Base-by-base conservation (phyloP, 2,888 invertebrate genomes). In the Lepidonotus clava region DNA sequence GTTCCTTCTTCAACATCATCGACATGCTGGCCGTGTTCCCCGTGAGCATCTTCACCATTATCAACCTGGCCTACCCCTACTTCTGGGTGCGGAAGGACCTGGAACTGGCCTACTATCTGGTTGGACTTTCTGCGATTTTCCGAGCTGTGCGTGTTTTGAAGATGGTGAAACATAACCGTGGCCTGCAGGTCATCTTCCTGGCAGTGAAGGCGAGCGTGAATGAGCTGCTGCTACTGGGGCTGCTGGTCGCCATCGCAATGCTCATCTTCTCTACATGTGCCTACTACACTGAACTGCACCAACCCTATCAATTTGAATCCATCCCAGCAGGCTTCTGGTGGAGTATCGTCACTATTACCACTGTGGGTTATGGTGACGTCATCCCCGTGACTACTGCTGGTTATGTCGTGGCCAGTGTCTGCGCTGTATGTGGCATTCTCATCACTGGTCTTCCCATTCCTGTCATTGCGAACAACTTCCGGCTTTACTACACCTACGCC, bases 311-410 rank as follows among this genome's bases (percentile, higher is more conserved):
- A 21, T 91, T 90, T 84, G 80, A 83, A 11, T 89, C 87, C 40
- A 90, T 90, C 36, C 89, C 88, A 14, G 88, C 87, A 1, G 88
- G 90, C 0, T 90, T 91, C 87, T 91, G 91, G 90, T 91, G 91
- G 91, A 86, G 90, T 6, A 83, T 91, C 6, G 88, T 91, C 56
- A 91, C 91, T 87, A 91, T 91, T 90, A 91, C 91, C 36, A 91
- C 91, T 0, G 91, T 91, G 0, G 91, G 91, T 4, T 92, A 92
- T 87, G 92, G 92, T 4, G 91, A 92, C 84, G 89, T 87, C 56
- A 87, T 88, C 36, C 92, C 92, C 0, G 88, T 86, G 0, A 88
- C 90, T 0, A 71, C 89, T 0, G 41, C 85, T 5, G 92, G 92
- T 1, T 91, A 92, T 77, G 38, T 91, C 28, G 88, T 92, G 28